These are phyloP conservation scores for Drosophila tani DNA, from an alignment of 1,140 invertebrate species.

Conservation along the genomic window DNA sequence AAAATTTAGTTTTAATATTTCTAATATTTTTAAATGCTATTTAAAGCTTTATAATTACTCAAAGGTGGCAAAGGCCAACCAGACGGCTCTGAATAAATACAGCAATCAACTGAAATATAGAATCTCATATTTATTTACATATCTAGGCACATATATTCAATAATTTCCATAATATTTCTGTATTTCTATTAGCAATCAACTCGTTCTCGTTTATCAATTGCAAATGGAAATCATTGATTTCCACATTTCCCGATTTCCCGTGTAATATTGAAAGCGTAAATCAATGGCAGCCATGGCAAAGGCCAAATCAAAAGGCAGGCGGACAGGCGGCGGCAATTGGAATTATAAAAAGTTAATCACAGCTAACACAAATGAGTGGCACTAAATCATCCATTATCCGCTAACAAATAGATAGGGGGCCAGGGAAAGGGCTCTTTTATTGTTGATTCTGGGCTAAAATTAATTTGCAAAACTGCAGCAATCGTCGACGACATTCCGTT, in stretches of 20 bases:
- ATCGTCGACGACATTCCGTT: background rate
- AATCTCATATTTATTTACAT: background rate
- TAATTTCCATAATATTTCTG: background rate
- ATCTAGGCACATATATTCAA: background rate
- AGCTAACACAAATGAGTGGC: constrained; percentile 8
- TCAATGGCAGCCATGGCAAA: background rate
- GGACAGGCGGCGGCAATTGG: background rate
- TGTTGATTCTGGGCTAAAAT: constrained; percentile 25
- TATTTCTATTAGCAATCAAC: background rate
- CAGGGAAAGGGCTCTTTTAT: too few species aligned
- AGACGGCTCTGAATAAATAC: background rate
- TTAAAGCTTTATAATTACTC: background rate
- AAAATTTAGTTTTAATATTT: background rate
- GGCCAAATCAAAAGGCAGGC: too few species aligned
- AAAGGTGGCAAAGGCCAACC: background rate
- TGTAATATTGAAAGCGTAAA: background rate
- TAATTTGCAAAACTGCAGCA: constrained; percentile 46
- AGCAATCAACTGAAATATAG: background rate
- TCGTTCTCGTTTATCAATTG: too few species aligned
- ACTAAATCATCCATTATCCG: constrained; percentile 14
- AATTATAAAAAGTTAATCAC: constrained; percentile 7
- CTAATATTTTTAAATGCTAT: too few species aligned
- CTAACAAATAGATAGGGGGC: background rate
- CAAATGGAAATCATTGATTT: too few species aligned
- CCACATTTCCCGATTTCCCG: too few species aligned